Conservation (phyloP, 2,797 vertebrate species). For the Pempheris klunzingeri region DNA sequence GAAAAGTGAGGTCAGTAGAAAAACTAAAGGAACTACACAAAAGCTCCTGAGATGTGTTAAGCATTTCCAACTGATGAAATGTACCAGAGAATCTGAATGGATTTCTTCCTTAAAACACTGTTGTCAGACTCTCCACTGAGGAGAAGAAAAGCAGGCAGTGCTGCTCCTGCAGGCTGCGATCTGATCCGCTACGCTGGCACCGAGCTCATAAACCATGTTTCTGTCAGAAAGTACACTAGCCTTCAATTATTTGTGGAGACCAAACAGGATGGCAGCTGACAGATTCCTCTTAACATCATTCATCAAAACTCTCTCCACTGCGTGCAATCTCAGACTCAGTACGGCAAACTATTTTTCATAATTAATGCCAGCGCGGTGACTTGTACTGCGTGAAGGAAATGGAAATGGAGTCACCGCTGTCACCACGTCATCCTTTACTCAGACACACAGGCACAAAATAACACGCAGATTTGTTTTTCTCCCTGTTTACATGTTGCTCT, state of each 20-base stretch:
- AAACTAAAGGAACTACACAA: neutral
- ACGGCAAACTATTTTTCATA: conserved; percentile 65
- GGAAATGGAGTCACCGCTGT: conserved; percentile 51
- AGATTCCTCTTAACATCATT: conserved; percentile 57
- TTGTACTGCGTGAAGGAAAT: conserved; percentile 51
- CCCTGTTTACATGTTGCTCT: conserved; percentile 46
- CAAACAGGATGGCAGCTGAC: conserved; percentile 56
- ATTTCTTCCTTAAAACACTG: conserved; percentile 7
- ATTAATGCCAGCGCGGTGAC: conserved; percentile 65
- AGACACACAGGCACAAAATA: conserved; percentile 27
- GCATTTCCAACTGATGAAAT: neutral
- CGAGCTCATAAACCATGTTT: conserved; percentile 66
- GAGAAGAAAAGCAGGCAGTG: conserved; percentile 17
- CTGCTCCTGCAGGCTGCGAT: conserved; percentile 12
- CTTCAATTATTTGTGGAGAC: conserved; percentile 59
- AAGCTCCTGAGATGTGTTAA: neutral
- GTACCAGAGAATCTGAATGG: neutral
- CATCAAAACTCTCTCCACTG: conserved; percentile 51
- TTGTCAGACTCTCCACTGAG: conserved; percentile 7
- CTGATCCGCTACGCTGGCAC: conserved; percentile 32
- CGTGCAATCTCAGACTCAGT: conserved; percentile 45
- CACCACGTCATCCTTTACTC: conserved; percentile 55
- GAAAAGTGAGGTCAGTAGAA: neutral
- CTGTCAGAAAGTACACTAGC: conserved; percentile 60
- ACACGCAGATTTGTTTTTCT: conserved; percentile 45